Conservation (phyloP, 2,888 invertebrate species). For the Ennomos quercinarius region DNA sequence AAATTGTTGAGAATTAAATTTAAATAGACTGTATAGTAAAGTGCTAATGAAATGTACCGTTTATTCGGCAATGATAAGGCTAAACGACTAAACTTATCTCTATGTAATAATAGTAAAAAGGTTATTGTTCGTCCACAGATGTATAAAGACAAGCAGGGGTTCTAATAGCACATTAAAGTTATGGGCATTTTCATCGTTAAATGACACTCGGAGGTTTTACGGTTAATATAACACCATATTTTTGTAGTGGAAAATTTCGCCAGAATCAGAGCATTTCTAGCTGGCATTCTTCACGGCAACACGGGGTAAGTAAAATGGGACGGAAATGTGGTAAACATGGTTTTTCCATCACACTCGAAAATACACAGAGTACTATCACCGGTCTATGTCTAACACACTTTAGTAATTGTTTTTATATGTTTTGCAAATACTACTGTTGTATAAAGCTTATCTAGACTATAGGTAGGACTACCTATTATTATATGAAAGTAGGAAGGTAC, state of each 20-base stretch:
- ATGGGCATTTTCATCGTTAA: conserved; percentile 63
- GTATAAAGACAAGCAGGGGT: conserved; percentile 60
- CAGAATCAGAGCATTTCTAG: background rate
- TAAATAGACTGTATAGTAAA: conserved; percentile 24
- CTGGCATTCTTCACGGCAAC: background rate
- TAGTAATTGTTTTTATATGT: too few species aligned
- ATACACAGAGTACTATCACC: too few species aligned
- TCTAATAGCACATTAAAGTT: conserved; percentile 73
- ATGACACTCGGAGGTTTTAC: conserved; percentile 62
- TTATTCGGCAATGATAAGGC: conserved; percentile 50
- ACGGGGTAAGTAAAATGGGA: conserved; percentile 8
- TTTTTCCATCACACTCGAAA: conserved; percentile 9
- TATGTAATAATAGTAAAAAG: conserved; percentile 65
- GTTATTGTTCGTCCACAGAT: conserved; percentile 52
- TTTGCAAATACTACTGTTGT: too few species aligned
- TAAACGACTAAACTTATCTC: conserved; percentile 56
- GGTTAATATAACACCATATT: conserved; percentile 49
- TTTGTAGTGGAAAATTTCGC: conserved; percentile 29
- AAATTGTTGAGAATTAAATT: conserved; percentile 26
- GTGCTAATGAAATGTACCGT: conserved; percentile 42
- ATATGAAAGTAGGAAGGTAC: too few species aligned
- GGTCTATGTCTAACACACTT: too few species aligned
- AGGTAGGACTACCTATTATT: too few species aligned
- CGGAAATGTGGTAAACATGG: conserved; percentile 9
- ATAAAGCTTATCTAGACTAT: too few species aligned